A percentile compares a stretch with the other conserved stretches of the same genome.
Conservation (phyloP, 2,113 vertebrate genomes). For the Gracilinanus agilis region DNA sequence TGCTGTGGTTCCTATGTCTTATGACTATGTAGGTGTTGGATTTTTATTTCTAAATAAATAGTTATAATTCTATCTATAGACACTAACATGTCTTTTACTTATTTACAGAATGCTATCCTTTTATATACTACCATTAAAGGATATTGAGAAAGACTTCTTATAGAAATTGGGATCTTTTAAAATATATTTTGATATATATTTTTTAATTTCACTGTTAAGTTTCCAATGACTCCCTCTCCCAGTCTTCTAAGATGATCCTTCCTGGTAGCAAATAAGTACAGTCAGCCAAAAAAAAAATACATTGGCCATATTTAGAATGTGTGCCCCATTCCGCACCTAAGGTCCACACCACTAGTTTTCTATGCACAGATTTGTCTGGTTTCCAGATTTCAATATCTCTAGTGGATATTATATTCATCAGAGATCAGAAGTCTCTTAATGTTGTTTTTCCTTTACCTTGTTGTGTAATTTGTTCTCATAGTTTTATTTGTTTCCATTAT, state of each 20-base stretch:
- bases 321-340: too few relatives aligned
- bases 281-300: neutral
- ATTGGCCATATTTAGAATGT: too few relatives aligned
- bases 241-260: neutral
- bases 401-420: neutral
- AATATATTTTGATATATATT: neutral
- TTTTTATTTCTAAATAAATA: conserved; percentile 22
- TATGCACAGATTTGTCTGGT: neutral
- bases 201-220: neutral
- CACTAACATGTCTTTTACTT: conserved; percentile 16
- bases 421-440: neutral
- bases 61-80: neutral
- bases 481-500: neutral
- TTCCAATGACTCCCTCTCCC: too few relatives aligned
- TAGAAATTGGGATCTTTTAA: neutral
- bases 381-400: neutral
- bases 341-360: neutral
- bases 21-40: neutral
- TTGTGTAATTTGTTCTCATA: neutral
- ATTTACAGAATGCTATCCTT: conserved; percentile 21
- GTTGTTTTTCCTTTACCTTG: neutral
- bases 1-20: conserved; percentile 45
- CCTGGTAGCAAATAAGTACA: neutral
- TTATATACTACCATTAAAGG: neutral
- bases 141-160: neutral